Evolutionary conservation across 1,140 invertebrate genomes (phyloP).

Genomic region (Leucophenga varia): DNA sequence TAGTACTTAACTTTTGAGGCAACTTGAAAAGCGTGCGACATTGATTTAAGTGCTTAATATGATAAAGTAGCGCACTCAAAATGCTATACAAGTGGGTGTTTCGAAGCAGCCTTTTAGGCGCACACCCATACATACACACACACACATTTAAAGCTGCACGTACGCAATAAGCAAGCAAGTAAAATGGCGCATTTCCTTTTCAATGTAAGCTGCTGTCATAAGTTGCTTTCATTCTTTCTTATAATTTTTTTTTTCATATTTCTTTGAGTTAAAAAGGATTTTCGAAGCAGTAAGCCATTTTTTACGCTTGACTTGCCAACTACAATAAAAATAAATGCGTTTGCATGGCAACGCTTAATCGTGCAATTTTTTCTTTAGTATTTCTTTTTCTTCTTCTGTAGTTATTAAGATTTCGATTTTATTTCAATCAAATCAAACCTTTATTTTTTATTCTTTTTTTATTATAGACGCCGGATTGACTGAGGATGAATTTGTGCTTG

Average conservation of each 20-base stretch:
- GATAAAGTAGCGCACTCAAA: no score
- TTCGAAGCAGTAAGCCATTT: slow-evolving; percentile 21
- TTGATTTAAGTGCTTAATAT: slow-evolving; percentile 52
- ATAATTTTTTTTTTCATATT: slow-evolving; percentile 14
- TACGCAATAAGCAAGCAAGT: slow-evolving; percentile 11
- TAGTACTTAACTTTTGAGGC: slow-evolving; percentile 29
- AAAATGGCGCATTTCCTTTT: slow-evolving; percentile 51
- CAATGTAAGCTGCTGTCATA: no score
- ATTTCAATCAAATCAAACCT: neutral
- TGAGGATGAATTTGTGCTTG: slow-evolving; percentile 84
- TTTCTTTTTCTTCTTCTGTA: slow-evolving; percentile 19
- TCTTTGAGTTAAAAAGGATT: no score
- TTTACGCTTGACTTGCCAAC: slow-evolving; percentile 44
- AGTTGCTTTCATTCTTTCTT: no score
- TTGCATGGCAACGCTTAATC: slow-evolving; percentile 34
- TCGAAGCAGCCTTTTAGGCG: slow-evolving; percentile 9
- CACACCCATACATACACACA: slow-evolving; percentile 9
- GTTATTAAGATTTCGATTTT: neutral
- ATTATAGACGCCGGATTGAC: slow-evolving; percentile 73
- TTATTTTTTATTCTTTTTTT: slow-evolving; percentile 4
- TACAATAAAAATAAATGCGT: slow-evolving; percentile 22
- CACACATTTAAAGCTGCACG: slow-evolving; percentile 7
- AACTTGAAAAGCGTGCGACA: slow-evolving; percentile 33
- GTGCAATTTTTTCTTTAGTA: slow-evolving; percentile 29
- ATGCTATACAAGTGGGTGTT: no score